Conservation (phyloP, 2,113 vertebrate species). For the Lepisosteus oculatus region DNA sequence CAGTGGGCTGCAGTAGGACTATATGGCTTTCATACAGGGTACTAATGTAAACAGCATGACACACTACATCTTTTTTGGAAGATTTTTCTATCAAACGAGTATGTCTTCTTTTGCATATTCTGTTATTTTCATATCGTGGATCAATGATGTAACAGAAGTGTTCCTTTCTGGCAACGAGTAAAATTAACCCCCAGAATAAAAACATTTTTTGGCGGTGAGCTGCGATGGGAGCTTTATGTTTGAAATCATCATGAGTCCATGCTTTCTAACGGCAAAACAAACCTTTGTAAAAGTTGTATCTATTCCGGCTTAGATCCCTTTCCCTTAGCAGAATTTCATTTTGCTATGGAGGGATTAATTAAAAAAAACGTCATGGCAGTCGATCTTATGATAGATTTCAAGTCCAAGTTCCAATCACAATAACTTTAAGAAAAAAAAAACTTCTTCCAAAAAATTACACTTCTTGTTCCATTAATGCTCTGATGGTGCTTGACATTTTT, state of each 20-base stretch:
- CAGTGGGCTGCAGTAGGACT: constrained; percentile 43
- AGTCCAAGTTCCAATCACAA: constrained; percentile 3
- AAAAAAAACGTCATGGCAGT: neutral
- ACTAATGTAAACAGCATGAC: constrained; percentile 90
- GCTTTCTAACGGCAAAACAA: constrained; percentile 1
- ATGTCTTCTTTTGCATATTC: constrained; percentile 16
- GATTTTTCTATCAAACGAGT: constrained; percentile 33
- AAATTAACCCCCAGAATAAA: neutral
- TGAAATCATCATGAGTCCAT: constrained; percentile 8
- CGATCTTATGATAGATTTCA: neutral
- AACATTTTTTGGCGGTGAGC: neutral
- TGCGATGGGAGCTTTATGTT: constrained; percentile 15
- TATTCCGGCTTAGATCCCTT: neutral
- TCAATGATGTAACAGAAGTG: constrained; percentile 28
- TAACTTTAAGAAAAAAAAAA: neutral
- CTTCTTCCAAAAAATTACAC: constrained; percentile 62
- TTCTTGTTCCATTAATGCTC: constrained; percentile 34
- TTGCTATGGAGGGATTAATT: no score
- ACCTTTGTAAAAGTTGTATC: neutral
- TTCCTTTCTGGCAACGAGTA: constrained; percentile 23
- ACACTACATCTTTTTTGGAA: constrained; percentile 87
- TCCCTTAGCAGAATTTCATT: neutral
- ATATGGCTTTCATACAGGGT: constrained; percentile 39
- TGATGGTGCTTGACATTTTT: constrained; percentile 84
- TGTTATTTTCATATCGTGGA: constrained; percentile 12